Percentiles rank a stretch among this genome's conserved stretches.
phyloP scores from a whole-genome alignment of 2,888 invertebrate species.

The Furcula furcula region DNA sequence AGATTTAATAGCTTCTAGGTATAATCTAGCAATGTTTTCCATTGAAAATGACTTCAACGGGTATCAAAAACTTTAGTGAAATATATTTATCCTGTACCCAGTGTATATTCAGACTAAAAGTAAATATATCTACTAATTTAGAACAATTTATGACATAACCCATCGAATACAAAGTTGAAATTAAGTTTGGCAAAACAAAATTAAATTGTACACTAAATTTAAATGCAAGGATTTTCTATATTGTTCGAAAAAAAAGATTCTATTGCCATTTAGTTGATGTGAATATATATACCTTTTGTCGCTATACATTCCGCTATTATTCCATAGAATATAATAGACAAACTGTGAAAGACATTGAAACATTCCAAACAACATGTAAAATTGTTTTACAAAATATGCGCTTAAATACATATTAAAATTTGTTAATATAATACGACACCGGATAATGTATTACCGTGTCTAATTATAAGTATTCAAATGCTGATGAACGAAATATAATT shows the following conservation, averaged over 20 bases:
- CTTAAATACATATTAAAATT: slow-evolving; percentile 65
- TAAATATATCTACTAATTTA: slow-evolving; percentile 19
- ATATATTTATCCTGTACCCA: slow-evolving; percentile 23
- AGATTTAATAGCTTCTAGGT: neutral
- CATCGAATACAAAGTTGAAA: neutral
- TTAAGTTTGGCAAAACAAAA: no score
- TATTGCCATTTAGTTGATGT: slow-evolving; percentile 41
- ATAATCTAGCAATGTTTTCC: neutral
- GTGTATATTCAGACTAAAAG: slow-evolving; percentile 25
- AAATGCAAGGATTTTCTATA: slow-evolving; percentile 11
- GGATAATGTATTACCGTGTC: slow-evolving; percentile 68
- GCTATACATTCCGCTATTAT: slow-evolving; percentile 57
- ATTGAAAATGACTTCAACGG: slow-evolving; percentile 23
- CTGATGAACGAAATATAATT: slow-evolving; percentile 78
- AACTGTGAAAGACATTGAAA: slow-evolving; percentile 48
- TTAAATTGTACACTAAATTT: neutral
- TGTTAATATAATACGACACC: slow-evolving; percentile 59
- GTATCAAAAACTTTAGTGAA: slow-evolving; percentile 16
- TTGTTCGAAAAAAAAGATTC: slow-evolving; percentile 16
- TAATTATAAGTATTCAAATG: slow-evolving; percentile 75
- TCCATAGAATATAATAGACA: slow-evolving; percentile 38
- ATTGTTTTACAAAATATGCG: slow-evolving; percentile 66
- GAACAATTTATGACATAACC: slow-evolving; percentile 19
- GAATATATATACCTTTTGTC: slow-evolving; percentile 31
- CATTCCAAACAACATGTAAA: slow-evolving; percentile 67